These are phyloP conservation scores for Drosophila lini DNA, from an alignment of 1,140 invertebrate genomes.

Conservation along the genomic window DNA sequence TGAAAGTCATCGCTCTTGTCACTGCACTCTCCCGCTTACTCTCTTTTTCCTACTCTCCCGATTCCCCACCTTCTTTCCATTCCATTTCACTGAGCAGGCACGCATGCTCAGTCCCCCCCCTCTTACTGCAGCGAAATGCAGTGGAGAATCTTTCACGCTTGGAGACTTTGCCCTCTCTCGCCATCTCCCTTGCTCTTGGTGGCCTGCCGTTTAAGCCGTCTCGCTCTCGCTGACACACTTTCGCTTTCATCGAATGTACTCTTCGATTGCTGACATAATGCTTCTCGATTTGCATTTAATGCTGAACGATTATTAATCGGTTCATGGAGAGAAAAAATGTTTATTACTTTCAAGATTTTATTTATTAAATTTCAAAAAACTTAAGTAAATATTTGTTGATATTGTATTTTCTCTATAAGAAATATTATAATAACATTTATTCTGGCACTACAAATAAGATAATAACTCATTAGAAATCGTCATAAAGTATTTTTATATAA, in stretches of 20 bases:
- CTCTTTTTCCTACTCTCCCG: constrained; percentile 2
- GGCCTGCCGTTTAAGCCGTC: constrained; percentile 7
- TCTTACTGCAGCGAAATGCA: constrained; percentile 36
- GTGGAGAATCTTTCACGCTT: constrained; percentile 73
- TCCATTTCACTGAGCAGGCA: constrained; percentile 73
- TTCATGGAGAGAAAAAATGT: constrained; percentile 13
- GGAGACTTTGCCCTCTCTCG: neutral
- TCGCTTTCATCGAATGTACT: constrained; percentile 70
- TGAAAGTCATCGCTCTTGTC: constrained; percentile 73
- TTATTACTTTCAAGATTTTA: no score
- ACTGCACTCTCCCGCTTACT: constrained; percentile 30
- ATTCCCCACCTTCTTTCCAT: constrained; percentile 51
- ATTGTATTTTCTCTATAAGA: no score
- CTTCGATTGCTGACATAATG: constrained; percentile 73
- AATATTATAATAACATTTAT: no score
- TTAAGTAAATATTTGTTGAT: neutral
- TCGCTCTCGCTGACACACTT: constrained; percentile 64
- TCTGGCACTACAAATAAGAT: no score
- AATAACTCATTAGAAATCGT: neutral
- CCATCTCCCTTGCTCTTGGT: constrained; percentile 13
- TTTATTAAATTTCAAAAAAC: neutral
- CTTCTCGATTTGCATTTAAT: constrained; percentile 66
- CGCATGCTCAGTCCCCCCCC: constrained; percentile 51
- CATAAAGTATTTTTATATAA: neutral
- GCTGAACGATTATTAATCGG: constrained; percentile 74